Percentiles rank a stretch among this genome's conserved stretches.
phyloP scores from a whole-genome alignment of 2,113 vertebrate species.

The Pygoscelis antarcticus region DNA sequence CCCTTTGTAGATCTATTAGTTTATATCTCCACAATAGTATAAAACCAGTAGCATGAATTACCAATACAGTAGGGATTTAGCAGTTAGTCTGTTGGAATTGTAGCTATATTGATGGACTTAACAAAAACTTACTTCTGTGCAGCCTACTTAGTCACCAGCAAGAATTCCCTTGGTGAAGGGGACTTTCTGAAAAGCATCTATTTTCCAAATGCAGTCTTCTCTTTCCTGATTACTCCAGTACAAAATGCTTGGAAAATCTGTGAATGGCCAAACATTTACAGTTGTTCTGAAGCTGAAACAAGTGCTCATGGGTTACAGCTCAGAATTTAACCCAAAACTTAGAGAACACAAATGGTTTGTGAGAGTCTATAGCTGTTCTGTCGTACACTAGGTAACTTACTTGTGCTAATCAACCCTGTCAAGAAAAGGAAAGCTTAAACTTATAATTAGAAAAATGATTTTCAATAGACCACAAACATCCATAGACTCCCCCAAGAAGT shows the following conservation, averaged over 20 bases:
- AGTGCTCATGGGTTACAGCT: accelerated
- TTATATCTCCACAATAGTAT: background rate
- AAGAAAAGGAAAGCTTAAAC: background rate
- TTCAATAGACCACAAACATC: background rate
- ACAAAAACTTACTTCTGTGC: background rate
- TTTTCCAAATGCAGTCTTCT: background rate
- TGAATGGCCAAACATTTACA: background rate
- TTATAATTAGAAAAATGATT: background rate
- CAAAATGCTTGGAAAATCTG: background rate
- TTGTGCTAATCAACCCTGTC: background rate
- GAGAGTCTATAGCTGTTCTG: background rate
- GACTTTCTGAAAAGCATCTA: background rate
- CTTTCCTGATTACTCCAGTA: background rate
- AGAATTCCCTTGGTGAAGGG: background rate
- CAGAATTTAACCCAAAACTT: background rate
- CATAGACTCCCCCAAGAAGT: accelerated
- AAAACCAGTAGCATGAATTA: background rate
- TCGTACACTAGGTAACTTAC: too few species aligned
- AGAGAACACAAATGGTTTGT: background rate
- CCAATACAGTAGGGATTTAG: background rate
- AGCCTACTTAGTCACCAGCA: background rate
- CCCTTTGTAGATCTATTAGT: background rate
- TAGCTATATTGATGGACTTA: background rate
- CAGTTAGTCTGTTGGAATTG: background rate
- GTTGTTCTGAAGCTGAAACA: background rate